Evolutionary conservation across 2,888 invertebrate species (phyloP).

Genomic region (Phalangium opilio): DNA sequence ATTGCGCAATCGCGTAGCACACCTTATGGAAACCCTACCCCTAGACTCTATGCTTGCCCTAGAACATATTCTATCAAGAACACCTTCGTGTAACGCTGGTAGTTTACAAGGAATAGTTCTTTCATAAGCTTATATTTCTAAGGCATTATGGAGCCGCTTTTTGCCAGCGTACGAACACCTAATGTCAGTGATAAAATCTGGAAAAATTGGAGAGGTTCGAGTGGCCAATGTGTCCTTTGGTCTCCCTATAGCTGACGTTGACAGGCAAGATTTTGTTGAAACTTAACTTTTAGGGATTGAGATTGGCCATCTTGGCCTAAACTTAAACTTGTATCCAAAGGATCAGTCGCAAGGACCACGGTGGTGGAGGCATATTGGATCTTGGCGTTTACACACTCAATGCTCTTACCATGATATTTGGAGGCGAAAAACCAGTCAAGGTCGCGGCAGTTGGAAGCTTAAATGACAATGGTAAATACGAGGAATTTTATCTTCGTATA

Average conservation of each 20-base stretch:
- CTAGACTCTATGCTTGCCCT: no score
- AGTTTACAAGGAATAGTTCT: no score
- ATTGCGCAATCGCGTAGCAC: not conserved
- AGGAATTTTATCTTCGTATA: no score
- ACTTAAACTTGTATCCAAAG: not conserved
- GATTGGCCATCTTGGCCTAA: constrained; percentile 36
- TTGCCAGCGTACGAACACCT: constrained; percentile 49
- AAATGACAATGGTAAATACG: constrained; percentile 41
- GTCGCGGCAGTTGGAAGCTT: constrained; percentile 52
- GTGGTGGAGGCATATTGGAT: constrained; percentile 60
- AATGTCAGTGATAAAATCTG: constrained; percentile 43
- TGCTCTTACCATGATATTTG: constrained; percentile 50
- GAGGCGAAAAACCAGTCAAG: constrained; percentile 47
- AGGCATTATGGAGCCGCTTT: constrained; percentile 74
- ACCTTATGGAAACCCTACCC: no score
- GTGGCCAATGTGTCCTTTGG: constrained; percentile 52
- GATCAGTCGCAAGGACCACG: constrained; percentile 48
- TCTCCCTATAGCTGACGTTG: constrained; percentile 32
- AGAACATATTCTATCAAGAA: no score
- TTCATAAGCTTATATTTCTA: constrained; percentile 29
- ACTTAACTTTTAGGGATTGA: not conserved
- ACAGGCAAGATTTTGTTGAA: constrained; percentile 5
- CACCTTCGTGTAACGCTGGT: no score
- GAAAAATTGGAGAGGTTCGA: constrained; percentile 49
- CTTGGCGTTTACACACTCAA: constrained; percentile 62